Base-by-base conservation (phyloP, 1,140 invertebrate species). In the Zophobas atratus region DNA sequence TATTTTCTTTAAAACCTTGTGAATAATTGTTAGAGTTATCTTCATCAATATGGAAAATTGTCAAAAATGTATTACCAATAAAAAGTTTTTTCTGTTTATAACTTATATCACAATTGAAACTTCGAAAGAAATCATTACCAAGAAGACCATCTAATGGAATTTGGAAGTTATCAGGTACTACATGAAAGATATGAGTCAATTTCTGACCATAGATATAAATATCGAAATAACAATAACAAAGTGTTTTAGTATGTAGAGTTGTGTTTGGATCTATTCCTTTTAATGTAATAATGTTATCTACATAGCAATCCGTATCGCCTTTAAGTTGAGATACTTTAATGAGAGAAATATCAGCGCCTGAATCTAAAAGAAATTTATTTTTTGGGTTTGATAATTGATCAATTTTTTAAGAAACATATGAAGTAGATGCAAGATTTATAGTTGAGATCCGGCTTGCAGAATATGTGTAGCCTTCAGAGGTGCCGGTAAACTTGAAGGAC, bases 71-170 rank as follows among this genome's bases (percentile, higher is more conserved):
- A 39, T 77, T 55, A 2, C 8, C 6, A 43, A 38, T 51, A 32
- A 3, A 53, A n/a, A 49, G n/a, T 41, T 60, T 53, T 39, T 74
- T 71, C 6, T 73, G 33, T 8, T 72, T 8, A 38, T 51, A 48
- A 8, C 49, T 49, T 4, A 53, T 53, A 6, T 6, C 5, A 20
- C 5, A 8, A 41, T 72, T 72, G 6, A 77, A 48, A 55, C 53
- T 8, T 57, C 72, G 38, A 39, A 77, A 2, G 1, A 72, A 39
- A 70, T 77, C 60, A 48, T 41, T 35, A 72, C 74, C 38, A 46
- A 79, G 8, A 55, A n/a, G 51, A 67, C 74, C 32, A 74, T 72
- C 71, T 6, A 43, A 73, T 57, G 78, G 39, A n/a, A 39, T 32
- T 74, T 48, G 63, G 35, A 70, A 70, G 35, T 70, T 46, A 46